Conservation (phyloP, 2,113 vertebrate genomes). For the Xyliphius kryptos region DNA sequence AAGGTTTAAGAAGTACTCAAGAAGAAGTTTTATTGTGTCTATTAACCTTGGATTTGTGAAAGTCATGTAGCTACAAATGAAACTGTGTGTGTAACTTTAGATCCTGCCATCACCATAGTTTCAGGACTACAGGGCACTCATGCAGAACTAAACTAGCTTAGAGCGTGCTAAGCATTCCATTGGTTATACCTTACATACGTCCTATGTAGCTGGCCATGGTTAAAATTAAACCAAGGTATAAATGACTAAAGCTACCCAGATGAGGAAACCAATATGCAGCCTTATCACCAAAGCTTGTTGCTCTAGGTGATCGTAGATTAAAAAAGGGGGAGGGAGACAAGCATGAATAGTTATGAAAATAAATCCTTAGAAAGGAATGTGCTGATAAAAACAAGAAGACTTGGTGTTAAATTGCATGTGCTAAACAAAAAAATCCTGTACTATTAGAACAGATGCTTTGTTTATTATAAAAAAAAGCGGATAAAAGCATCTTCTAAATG, state of each 20-base stretch:
- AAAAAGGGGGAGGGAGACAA: neutral
- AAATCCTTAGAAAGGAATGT: slow-evolving; percentile 3
- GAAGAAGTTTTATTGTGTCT: neutral
- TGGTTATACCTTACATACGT: slow-evolving; percentile 27
- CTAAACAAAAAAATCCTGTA: neutral
- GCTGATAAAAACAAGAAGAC: slow-evolving; percentile 15
- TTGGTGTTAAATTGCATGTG: no score
- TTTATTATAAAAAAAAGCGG: no score
- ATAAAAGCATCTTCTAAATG: no score
- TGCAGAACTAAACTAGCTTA: slow-evolving; percentile 53
- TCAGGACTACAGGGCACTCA: slow-evolving; percentile 31
- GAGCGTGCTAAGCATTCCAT: slow-evolving; percentile 30
- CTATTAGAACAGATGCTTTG: no score
- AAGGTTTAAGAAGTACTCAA: no score
- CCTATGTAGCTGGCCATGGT: slow-evolving; percentile 56
- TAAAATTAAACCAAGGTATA: slow-evolving; percentile 56
- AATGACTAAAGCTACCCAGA: slow-evolving; percentile 13
- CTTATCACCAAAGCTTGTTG: neutral
- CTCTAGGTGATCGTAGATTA: neutral
- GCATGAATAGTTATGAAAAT: slow-evolving; percentile 8
- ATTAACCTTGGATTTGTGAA: neutral
- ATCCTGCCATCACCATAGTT: slow-evolving; percentile 37
- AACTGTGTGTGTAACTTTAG: slow-evolving; percentile 6
- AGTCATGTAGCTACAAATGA: slow-evolving; percentile 15
- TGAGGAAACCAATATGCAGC: neutral